Evolutionary conservation across 2,888 invertebrate genomes (phyloP).

Genomic region (Pyrocoelia pectoralis): DNA sequence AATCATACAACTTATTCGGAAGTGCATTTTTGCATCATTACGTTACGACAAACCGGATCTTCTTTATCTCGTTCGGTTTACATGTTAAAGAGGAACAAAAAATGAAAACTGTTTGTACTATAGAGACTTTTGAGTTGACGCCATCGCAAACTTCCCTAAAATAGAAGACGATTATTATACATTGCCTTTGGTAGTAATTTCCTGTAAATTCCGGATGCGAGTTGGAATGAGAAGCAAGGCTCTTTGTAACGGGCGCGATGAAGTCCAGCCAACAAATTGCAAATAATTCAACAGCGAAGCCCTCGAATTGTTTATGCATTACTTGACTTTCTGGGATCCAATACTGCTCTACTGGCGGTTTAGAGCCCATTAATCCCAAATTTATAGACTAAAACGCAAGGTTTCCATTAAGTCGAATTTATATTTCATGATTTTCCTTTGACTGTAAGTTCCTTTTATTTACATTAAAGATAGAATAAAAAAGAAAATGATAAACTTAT

Average conservation of each 20-base stretch:
- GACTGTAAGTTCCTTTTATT: constrained; percentile 20
- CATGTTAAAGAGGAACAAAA: constrained; percentile 12
- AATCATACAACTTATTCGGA: constrained; percentile 15
- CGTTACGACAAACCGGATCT: not conserved
- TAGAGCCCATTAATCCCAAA: constrained; percentile 33
- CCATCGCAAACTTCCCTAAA: constrained; percentile 24
- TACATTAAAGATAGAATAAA: constrained; percentile 17
- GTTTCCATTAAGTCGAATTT: constrained; percentile 34
- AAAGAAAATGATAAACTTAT: too few relatives aligned
- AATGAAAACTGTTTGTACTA: constrained; percentile 18
- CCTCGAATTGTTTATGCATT: constrained; percentile 35
- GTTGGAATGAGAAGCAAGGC: constrained; percentile 28
- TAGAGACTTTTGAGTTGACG: constrained; percentile 26
- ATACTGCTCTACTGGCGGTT: constrained; percentile 30
- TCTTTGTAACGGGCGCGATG: constrained; percentile 38
- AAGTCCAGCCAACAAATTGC: constrained; percentile 39
- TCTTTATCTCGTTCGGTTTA: not conserved
- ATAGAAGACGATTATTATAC: constrained; percentile 41
- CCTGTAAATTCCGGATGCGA: constrained; percentile 42
- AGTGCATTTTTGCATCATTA: constrained; percentile 16
- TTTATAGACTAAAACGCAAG: constrained; percentile 35
- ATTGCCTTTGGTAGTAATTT: constrained; percentile 46
- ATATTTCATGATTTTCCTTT: constrained; percentile 32
- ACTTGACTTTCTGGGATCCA: constrained; percentile 32
- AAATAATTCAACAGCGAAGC: constrained; percentile 30